Conservation (phyloP, 2,888 invertebrate species). For the Phaedon cochleariae region DNA sequence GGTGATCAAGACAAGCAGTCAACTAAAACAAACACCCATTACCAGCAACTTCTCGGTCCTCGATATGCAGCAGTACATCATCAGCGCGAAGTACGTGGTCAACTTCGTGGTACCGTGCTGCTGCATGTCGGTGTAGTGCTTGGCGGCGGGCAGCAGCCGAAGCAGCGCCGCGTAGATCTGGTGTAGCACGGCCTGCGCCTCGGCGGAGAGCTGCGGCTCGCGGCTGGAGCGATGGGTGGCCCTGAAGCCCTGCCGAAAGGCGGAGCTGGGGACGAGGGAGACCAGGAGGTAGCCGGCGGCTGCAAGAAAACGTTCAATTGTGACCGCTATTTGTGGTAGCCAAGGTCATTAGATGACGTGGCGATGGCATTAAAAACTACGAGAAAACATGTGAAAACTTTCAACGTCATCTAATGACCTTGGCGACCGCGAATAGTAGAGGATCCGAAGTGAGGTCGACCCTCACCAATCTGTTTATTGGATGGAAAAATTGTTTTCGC, state of each 20-base stretch:
- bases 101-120: constrained; percentile 91
- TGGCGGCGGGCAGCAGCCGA: constrained; percentile 80
- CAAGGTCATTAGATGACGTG: too few relatives aligned
- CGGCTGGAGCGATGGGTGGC: constrained; percentile 64
- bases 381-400: too few relatives aligned
- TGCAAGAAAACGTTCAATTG: constrained; percentile 52
- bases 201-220: constrained; percentile 65
- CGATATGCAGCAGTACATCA: constrained; percentile 91
- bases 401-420: too few relatives aligned
- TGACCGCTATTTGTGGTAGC: too few relatives aligned
- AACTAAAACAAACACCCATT: too few relatives aligned
- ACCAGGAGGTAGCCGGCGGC: constrained; percentile 91
- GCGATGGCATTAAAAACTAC: too few relatives aligned
- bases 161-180: constrained; percentile 79
- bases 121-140: constrained; percentile 86
- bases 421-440: too few relatives aligned
- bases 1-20: too few relatives aligned
- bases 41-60: constrained; percentile 94
- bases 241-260: constrained; percentile 89
- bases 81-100: constrained; percentile 90
- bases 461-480: too few relatives aligned
- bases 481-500: too few relatives aligned
- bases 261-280: constrained; percentile 88
- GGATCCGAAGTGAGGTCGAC: too few relatives aligned
- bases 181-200: constrained; percentile 67